Conservation (phyloP, 2,113 vertebrate genomes). For the Varanus salvator region DNA sequence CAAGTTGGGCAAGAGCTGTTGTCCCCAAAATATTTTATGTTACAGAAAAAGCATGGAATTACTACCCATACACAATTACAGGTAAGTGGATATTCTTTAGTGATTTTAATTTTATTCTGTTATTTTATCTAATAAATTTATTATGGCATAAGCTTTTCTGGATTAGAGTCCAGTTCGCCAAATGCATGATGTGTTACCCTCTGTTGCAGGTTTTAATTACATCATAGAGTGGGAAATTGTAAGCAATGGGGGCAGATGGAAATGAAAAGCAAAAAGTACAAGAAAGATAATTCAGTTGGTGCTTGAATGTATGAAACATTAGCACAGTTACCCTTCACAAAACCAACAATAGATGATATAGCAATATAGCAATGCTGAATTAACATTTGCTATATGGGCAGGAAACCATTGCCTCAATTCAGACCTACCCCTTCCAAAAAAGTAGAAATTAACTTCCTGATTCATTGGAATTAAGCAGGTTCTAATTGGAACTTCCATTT, state of each 20-base stretch:
- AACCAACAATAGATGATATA: neutral
- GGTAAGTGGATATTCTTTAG: constrained; percentile 78
- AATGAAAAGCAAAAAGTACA: neutral
- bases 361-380: too few species aligned
- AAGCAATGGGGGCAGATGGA: neutral
- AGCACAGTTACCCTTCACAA: neutral
- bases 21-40: constrained; percentile 99
- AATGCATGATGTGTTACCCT: neutral
- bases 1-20: constrained; percentile 96
- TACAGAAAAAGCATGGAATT: constrained; percentile 99
- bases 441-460: neutral
- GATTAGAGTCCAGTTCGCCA: neutral
- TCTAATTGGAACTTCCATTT: neutral
- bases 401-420: neutral
- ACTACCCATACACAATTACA: constrained; percentile 97
- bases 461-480: neutral
- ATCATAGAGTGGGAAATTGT: neutral
- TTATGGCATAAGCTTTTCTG: neutral
- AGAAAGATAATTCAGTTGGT: neutral
- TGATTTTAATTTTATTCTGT: neutral
- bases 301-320: neutral
- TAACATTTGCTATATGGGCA: neutral
- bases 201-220: neutral
- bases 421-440: neutral
- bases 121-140: neutral